Base-by-base conservation (phyloP, 2,888 invertebrate genomes). In the Volucella inflata region DNA sequence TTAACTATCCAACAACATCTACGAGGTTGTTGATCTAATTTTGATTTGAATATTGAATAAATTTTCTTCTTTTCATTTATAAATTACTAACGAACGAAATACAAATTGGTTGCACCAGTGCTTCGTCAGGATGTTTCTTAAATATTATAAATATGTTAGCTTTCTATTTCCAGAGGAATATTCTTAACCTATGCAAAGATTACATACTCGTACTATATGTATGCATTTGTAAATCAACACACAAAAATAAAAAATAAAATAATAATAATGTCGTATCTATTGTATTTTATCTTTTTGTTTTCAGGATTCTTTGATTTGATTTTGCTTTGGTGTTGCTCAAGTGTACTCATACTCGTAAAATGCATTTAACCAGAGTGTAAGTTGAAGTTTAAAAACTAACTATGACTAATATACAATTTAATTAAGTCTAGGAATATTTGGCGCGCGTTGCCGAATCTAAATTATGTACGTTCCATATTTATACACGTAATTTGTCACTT, bases 321-420 rank as follows among this genome's bases (percentile, higher is more conserved):
- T 71, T 80, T 80, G 75, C 84, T 84, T 84, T 84, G 84, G 84
- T 84, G 75, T 84, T 75, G 75, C 84, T 84, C 40, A 59, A 71
- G 71, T 80, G 77, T 81, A 80, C 59, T 76, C 38, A 42, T 68
- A 46, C 72, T 79, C 71, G 50, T 60, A 36, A 14, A 72, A 79
- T 21, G 51, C 55, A 17, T 64, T n/a, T 57, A 50, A 78, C 67
- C 42, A 67, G 65, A 16, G 44, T 65, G 30, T 59, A 38, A 11
- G 14, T 44, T 36, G 17, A 53, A 42, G 21, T 55, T 75, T 46
- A 50, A 57, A 30, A 48, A 62, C 62, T 55, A 75, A 79, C 65
- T 71, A 30, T 30, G 30, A 57, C 53, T 79, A 84, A 80, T 84
- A 48, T 80, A 84, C 84, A 84, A 59, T 46, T 80, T 80, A 71